Percentiles rank a stretch among this genome's conserved stretches.
These are phyloP conservation scores for Thrips palmi DNA, from an alignment of 1,140 invertebrate genomes.

Conservation along the genomic window DNA sequence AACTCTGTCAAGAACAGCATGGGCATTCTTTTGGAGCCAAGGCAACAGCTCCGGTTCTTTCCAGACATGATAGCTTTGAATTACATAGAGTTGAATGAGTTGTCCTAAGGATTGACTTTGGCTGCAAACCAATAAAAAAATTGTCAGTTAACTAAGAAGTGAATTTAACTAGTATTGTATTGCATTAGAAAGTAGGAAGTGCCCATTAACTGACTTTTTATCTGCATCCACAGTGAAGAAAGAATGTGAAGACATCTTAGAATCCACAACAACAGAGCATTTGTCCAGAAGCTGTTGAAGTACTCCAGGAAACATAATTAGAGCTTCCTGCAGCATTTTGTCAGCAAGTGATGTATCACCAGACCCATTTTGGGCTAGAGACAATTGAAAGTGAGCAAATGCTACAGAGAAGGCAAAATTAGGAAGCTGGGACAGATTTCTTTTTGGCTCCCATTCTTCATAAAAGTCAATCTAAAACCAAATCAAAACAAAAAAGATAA, in stretches of 20 bases:
- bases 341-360: constrained; percentile 34
- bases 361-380: constrained; percentile 18
- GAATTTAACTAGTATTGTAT: neutral
- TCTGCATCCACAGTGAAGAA: constrained; percentile 13
- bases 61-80: constrained; percentile 56
- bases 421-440: constrained; percentile 62
- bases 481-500: too few relatives aligned
- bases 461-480: constrained; percentile 52
- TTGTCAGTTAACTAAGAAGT: neutral
- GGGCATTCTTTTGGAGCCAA: constrained; percentile 59
- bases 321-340: constrained; percentile 46
- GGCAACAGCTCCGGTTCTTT: constrained; percentile 52
- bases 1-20: constrained; percentile 40
- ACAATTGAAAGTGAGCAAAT: constrained; percentile 46
- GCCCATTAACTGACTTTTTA: constrained; percentile 1
- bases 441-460: constrained; percentile 38
- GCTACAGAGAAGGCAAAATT: constrained; percentile 77
- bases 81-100: constrained; percentile 52
- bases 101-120: constrained; percentile 41
- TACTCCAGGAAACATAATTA: constrained; percentile 70
- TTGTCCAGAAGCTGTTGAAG: constrained; percentile 55
- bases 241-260: constrained; percentile 32
- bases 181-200: neutral
- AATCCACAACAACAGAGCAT: constrained; percentile 52
- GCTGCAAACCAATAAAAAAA: constrained; percentile 11